phyloP scores from a whole-genome alignment of 2,888 invertebrate species.

The Himalopsyche tibetana region DNA sequence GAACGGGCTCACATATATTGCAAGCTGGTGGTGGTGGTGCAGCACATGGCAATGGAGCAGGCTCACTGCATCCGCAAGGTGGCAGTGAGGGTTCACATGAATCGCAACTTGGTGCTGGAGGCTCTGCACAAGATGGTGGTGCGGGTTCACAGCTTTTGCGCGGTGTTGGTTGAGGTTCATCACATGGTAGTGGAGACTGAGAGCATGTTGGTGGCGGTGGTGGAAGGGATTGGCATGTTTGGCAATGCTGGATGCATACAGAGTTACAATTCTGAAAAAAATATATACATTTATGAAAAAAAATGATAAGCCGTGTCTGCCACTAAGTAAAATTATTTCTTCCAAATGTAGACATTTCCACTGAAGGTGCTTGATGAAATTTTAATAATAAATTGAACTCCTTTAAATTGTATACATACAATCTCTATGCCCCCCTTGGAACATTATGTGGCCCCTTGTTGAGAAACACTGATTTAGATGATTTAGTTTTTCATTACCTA shows the following conservation, averaged over 20 bases:
- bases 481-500: too few relatives aligned
- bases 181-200: background rate
- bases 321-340: too few relatives aligned
- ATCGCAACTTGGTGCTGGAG: background rate
- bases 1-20: background rate
- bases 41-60: background rate
- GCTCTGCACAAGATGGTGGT: background rate
- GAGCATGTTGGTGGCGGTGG: background rate
- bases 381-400: too few relatives aligned
- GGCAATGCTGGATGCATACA: background rate
- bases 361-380: too few relatives aligned
- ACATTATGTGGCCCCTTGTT: too few relatives aligned
- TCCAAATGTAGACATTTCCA: too few relatives aligned
- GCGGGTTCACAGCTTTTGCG: conserved; percentile 1
- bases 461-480: too few relatives aligned
- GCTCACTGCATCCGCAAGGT: background rate
- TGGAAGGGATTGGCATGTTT: background rate
- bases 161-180: background rate
- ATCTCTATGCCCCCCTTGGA: too few relatives aligned
- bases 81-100: background rate
- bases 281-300: background rate
- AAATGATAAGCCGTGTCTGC: too few relatives aligned
- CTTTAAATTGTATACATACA: too few relatives aligned
- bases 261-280: background rate
- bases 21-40: background rate